Conservation (phyloP, 2,888 invertebrate species). For the Polydrusus tereticollis region DNA sequence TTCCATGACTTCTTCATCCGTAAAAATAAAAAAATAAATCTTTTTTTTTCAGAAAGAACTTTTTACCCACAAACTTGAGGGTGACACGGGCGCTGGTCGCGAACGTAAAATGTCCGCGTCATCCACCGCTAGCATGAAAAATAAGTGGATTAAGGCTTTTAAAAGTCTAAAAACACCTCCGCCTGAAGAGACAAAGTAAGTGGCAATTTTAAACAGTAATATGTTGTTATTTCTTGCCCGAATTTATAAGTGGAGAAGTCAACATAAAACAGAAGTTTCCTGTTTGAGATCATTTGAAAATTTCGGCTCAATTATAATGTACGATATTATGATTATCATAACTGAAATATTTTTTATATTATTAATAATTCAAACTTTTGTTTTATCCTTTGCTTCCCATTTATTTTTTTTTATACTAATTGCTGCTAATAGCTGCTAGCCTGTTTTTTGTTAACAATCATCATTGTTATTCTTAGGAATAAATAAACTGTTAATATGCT, state of each 20-base stretch:
- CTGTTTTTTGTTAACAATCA: not conserved
- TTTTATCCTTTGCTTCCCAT: not conserved
- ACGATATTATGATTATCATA: no score
- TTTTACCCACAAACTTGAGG: constrained; percentile 83
- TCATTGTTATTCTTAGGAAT: no score
- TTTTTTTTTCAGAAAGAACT: constrained; percentile 81
- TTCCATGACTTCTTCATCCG: not conserved
- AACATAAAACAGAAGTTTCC: not conserved
- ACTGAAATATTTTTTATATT: not conserved
- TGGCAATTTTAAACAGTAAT: constrained; percentile 49
- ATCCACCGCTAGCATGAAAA: constrained; percentile 92
- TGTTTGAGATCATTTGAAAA: not conserved
- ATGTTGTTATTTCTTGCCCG: constrained; percentile 19
- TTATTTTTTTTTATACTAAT: not conserved
- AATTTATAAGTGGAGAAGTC: not conserved
- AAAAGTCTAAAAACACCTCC: constrained; percentile 90
- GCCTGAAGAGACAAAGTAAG: constrained; percentile 75
- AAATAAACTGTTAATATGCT: no score
- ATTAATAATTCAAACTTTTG: not conserved
- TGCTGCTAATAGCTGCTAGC: not conserved
- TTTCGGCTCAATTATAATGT: no score
- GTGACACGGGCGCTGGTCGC: constrained; percentile 65
- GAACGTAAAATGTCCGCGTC: constrained; percentile 90
- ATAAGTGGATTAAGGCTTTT: constrained; percentile 98
- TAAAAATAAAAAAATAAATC: not conserved